phyloP scores from a whole-genome alignment of 1,140 invertebrate genomes.

The Prorops nasuta region DNA sequence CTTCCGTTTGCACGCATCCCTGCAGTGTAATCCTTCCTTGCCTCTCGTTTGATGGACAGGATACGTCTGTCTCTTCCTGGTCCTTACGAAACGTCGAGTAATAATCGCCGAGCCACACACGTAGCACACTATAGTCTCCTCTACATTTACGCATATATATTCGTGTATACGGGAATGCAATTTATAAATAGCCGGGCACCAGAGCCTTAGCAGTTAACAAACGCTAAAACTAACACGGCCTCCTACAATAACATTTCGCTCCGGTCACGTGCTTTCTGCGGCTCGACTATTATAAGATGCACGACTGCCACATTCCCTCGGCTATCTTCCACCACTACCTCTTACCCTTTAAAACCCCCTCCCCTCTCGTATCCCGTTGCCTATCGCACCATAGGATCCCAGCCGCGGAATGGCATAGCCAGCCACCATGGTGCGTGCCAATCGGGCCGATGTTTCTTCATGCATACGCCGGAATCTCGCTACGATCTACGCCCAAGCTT shows the following conservation, averaged over 20 bases:
- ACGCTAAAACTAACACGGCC: slow-evolving; percentile 49
- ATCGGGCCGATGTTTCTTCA: not conserved
- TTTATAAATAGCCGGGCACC: slow-evolving; percentile 46
- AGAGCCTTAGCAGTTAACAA: slow-evolving; percentile 45
- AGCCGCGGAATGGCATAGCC: not conserved
- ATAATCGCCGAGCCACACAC: slow-evolving; percentile 43
- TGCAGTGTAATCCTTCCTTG: not conserved
- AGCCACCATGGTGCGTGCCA: not conserved
- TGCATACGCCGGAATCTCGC: slow-evolving; percentile 13
- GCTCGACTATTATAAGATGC: slow-evolving; percentile 45
- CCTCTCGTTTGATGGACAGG: slow-evolving; percentile 9
- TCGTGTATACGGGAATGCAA: slow-evolving; percentile 28
- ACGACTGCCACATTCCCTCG: slow-evolving; percentile 17
- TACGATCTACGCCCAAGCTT: slow-evolving; percentile 13
- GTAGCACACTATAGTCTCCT: slow-evolving; percentile 24
- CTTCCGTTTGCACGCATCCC: too few relatives aligned
- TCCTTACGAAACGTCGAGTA: slow-evolving; percentile 28
- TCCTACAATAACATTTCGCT: slow-evolving; percentile 52
- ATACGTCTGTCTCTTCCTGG: slow-evolving; percentile 15
- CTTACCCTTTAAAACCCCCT: not conserved
- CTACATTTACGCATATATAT: too few relatives aligned
- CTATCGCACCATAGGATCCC: slow-evolving; percentile 6
- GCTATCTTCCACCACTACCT: not conserved
- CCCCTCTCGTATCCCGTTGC: not conserved
- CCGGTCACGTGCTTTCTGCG: slow-evolving; percentile 44